Evolutionary conservation across 2,113 vertebrate genomes (phyloP).

Genomic region (Rhinopithecus roxellana): DNA sequence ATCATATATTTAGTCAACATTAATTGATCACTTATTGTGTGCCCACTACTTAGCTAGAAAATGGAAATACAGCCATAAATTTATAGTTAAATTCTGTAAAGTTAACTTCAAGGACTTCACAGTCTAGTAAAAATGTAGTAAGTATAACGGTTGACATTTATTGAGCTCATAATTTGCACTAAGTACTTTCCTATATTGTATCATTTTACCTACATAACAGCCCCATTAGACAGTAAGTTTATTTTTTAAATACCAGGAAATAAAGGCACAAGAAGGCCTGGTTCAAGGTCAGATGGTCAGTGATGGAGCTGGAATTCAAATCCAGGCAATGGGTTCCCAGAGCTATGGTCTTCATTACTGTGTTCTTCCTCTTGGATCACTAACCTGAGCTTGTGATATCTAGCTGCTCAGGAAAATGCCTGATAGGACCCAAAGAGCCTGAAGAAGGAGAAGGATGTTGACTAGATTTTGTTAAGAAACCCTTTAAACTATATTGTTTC

Average conservation of each 20-base stretch:
- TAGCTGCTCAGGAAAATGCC: not conserved
- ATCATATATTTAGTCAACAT: not conserved
- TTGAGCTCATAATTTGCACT: not conserved
- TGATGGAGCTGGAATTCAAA: not conserved
- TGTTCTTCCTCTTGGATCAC: not conserved
- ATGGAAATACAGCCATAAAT: not conserved
- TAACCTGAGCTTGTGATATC: not conserved
- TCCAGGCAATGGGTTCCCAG: not conserved
- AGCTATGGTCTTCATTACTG: not conserved
- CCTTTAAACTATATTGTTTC: not conserved
- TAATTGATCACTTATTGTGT: not conserved
- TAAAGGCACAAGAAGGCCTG: not conserved
- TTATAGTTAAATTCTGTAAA: not conserved
- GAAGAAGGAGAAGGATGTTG: not conserved
- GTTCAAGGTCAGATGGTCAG: not conserved
- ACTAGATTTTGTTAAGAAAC: not conserved
- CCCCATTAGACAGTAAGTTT: not conserved
- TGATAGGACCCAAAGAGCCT: not conserved
- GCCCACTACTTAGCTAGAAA: not conserved
- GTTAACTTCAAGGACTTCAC: slow-evolving; percentile 7
- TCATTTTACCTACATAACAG: not conserved
- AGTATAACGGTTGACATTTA: slow-evolving; percentile 32
- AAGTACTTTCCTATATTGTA: not conserved
- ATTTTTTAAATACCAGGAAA: not conserved
- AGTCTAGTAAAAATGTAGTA: not conserved